These are phyloP conservation scores for Neotoma lepida DNA, from an alignment of 2,113 vertebrate genomes.

Conservation along the genomic window DNA sequence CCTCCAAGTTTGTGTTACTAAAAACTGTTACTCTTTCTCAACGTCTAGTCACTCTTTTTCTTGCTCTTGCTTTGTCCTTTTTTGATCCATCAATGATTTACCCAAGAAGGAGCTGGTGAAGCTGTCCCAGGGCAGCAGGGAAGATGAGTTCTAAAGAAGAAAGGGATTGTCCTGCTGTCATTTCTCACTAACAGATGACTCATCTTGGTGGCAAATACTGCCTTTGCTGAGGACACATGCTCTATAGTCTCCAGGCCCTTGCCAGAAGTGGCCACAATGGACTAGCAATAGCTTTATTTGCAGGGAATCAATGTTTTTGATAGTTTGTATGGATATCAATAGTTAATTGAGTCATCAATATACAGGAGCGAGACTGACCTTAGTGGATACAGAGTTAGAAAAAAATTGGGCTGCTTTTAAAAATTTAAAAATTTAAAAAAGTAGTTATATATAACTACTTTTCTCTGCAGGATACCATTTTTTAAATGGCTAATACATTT, in stretches of 20 bases:
- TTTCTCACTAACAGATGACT: slow-evolving; percentile 42
- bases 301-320: slow-evolving; percentile 5
- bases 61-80: slow-evolving; percentile 46
- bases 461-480: slow-evolving; percentile 29
- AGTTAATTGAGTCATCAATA: slow-evolving; percentile 54
- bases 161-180: not conserved
- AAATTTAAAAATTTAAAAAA: too few species aligned
- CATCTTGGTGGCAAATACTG: not conserved
- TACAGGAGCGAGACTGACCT: slow-evolving; percentile 53
- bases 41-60: not conserved
- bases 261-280: not conserved
- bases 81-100: slow-evolving; percentile 26
- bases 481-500: slow-evolving; percentile 55
- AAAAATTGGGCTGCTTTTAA: not conserved
- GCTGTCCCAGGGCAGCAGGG: not conserved
- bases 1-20: not conserved
- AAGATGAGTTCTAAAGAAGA: not conserved
- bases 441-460: slow-evolving; percentile 36
- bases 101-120: not conserved
- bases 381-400: slow-evolving; percentile 3
- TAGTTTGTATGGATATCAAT: slow-evolving; percentile 44
- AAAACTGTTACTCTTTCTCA: slow-evolving; percentile 21
- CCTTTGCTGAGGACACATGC: not conserved
- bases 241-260: not conserved
- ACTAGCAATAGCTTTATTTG: not conserved